These are phyloP conservation scores for Brachionus rotundiformis DNA, from an alignment of 1,140 invertebrate species.

Conservation along the genomic window DNA sequence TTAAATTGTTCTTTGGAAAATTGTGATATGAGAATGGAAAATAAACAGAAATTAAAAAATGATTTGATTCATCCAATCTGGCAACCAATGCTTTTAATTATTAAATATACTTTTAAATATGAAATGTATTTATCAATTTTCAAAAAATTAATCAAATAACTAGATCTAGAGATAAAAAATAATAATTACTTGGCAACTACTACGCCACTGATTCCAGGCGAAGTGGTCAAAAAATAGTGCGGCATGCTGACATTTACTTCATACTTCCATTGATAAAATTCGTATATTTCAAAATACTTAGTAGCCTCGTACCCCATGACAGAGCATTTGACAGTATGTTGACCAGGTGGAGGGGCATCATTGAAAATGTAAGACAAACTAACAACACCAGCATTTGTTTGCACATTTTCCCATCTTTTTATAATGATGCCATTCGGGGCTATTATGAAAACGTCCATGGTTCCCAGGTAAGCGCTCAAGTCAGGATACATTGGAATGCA, in stretches of 20 bases:
- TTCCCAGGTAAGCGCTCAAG: conserved; percentile 79
- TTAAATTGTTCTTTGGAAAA: too few species aligned
- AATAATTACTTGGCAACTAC: conserved; percentile 83
- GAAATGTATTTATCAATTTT: too few species aligned
- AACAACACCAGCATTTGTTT: conserved; percentile 66
- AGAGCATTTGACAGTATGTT: conserved; percentile 84
- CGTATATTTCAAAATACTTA: conserved; percentile 50
- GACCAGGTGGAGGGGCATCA: conserved; percentile 85
- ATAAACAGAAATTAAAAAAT: too few species aligned
- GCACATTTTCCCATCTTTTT: conserved; percentile 83
- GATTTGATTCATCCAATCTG: too few species aligned
- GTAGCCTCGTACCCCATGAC: conserved; percentile 63
- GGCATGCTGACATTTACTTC: conserved; percentile 92
- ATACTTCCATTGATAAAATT: conserved; percentile 74
- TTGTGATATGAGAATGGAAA: too few species aligned
- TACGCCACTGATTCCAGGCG: conserved; percentile 77
- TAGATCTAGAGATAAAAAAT: too few species aligned
- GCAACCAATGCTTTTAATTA: too few species aligned
- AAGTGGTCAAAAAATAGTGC: conserved; percentile 83
- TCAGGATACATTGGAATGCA: conserved; percentile 85
- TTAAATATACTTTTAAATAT: too few species aligned
- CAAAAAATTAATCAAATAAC: too few species aligned
- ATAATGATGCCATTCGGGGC: conserved; percentile 82
- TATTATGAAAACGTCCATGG: conserved; percentile 83
- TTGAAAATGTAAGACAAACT: conserved; percentile 75